Evolutionary conservation across 2,888 invertebrate genomes (phyloP).

Genomic region (Synergus umbraculus): DNA sequence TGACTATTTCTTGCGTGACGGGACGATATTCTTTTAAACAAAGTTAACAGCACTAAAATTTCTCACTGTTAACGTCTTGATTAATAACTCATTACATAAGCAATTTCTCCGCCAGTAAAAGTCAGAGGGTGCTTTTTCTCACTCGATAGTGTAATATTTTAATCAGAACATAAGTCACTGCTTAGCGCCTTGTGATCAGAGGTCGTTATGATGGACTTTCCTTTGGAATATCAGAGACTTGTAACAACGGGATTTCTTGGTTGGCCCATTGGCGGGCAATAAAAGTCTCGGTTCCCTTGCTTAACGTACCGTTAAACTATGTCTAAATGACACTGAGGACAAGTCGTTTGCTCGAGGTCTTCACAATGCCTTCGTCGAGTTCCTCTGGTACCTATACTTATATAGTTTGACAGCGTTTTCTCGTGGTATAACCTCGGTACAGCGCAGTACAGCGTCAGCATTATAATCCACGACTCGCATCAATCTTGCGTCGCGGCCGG

Average conservation of each 20-base stretch:
- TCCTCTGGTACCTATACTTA: constrained; percentile 10
- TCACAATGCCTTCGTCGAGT: neutral
- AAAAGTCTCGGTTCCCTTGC: constrained; percentile 11
- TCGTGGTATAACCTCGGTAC: neutral
- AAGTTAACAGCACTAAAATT: constrained; percentile 16
- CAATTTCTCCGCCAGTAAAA: constrained; percentile 23
- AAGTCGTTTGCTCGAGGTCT: constrained; percentile 24
- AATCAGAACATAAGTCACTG: constrained; percentile 29
- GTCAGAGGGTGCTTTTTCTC: constrained; percentile 8
- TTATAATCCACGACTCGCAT: constrained; percentile 19
- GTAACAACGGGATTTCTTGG: constrained; percentile 34
- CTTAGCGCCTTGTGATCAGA: constrained; percentile 34
- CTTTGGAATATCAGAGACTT: constrained; percentile 4
- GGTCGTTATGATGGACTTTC: constrained; percentile 21
- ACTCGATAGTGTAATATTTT: constrained; percentile 28
- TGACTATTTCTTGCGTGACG: neutral
- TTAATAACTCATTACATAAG: constrained; percentile 15
- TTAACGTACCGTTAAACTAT: constrained; percentile 38
- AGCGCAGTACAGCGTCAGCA: neutral
- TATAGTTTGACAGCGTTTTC: constrained; percentile 25
- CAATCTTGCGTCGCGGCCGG: constrained; percentile 22
- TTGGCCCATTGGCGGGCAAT: constrained; percentile 30
- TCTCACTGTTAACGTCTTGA: constrained; percentile 31
- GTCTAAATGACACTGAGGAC: constrained; percentile 37
- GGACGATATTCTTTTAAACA: constrained; percentile 1